Percentiles rank a stretch among this genome's conserved stretches.
Evolutionary conservation across 2,888 invertebrate species (phyloP).

Genomic region (Eudasyphora cyanicolor): DNA sequence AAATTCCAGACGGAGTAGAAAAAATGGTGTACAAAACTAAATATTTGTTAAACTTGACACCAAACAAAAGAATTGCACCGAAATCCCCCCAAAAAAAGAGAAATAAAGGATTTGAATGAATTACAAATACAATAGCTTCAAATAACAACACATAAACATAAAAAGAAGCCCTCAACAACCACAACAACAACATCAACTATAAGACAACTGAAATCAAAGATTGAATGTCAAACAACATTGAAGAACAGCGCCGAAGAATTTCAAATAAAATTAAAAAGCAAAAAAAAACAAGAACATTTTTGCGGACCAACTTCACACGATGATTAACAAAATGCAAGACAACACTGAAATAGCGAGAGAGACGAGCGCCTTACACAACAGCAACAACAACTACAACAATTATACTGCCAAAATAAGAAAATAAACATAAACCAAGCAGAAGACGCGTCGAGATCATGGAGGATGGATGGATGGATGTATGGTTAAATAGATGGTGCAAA

Average conservation of each 20-base stretch:
- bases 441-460: conserved; percentile 37
- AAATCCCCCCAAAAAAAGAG: conserved; percentile 60
- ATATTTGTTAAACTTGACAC: conserved; percentile 78
- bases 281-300: conserved; percentile 47
- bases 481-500: conserved; percentile 62
- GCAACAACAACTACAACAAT: conserved; percentile 32
- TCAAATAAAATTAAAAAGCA: conserved; percentile 72
- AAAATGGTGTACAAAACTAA: conserved; percentile 67
- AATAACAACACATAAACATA: conserved; percentile 49
- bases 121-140: conserved; percentile 71
- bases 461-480: conserved; percentile 52
- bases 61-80: conserved; percentile 78
- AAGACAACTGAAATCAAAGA: conserved; percentile 61
- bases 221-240: conserved; percentile 67
- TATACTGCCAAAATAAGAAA: conserved; percentile 12
- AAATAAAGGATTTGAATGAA: conserved; percentile 66
- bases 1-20: conserved; percentile 66
- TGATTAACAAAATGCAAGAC: conserved; percentile 58
- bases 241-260: conserved; percentile 70
- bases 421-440: not conserved
- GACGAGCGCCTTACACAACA: conserved; percentile 53
- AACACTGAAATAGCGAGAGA: conserved; percentile 5
- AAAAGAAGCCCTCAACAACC: conserved; percentile 41
- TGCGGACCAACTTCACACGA: conserved; percentile 65
- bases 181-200: conserved; percentile 47